Evolutionary conservation across 2,797 vertebrate genomes (phyloP), one percentile per base, ranked within the genome.

Genomic region (Dryobates pubescens): DNA sequence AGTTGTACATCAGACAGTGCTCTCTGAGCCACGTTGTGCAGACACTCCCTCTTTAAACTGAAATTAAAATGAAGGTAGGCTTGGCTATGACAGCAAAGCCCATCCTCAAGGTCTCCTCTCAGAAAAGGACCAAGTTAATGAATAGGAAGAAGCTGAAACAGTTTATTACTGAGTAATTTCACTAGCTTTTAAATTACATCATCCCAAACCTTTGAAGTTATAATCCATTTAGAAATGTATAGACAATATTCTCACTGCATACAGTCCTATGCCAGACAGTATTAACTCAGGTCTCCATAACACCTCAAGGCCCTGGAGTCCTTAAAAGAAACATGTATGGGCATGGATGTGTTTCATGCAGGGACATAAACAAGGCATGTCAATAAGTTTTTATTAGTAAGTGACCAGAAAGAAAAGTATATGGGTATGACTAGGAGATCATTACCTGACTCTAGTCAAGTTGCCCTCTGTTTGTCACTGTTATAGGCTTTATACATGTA

Each of bases 321-420:
- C 75, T 88, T 59, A 72, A 82, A 65, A 11, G 17, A 38, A 86
- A 63, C 88, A 70, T 6, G 15, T 41, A 81, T 9, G 9, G 68
- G 63, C 82, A 91, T 5, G 32, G 53, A 45, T 43, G 34, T 7
- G 45, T 77, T 83, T 86, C 47, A 73, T 27, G 69, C 32, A 56
- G 30, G 20, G n/a, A 54, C 9, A 26, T n/a, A 82, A 91, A 83
- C 19, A 82, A 12, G 61, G 30, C 27, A 61, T 30, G 67, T 77
- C 92, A 93, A 8, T 72, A 93, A 68, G 13, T n/a, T 72, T 54
- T 79, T 68, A 89, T 85, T 91, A 90, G 24, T 85, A 88, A 79
- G 38, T 86, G 58, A 92, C 86, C 34, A 61, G 61, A 84, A 20
- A 78, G 34, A 82, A 82, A 86, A 76, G 54, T 38, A 63, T 27